Conservation (phyloP, 2,888 invertebrate species). For the Hydropsyche betteni region DNA sequence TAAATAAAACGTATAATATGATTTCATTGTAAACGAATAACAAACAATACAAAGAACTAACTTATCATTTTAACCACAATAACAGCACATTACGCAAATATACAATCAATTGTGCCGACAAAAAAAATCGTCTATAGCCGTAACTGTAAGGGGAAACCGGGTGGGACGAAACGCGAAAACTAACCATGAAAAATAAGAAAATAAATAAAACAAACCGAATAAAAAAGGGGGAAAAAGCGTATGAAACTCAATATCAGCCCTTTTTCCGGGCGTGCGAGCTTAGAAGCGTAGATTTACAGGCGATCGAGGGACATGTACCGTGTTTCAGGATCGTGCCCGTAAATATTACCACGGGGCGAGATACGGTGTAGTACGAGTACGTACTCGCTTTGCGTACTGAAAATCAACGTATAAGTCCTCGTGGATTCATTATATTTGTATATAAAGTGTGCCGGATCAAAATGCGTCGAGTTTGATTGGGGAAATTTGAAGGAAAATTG, state of each 20-base stretch:
- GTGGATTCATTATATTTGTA: no score
- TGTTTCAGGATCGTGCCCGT: slow-evolving; percentile 33
- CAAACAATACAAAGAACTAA: background rate
- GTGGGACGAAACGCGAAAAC: background rate
- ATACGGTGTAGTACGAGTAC: slow-evolving; percentile 10
- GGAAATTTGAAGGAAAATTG: no score
- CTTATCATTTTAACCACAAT: background rate
- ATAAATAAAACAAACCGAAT: background rate
- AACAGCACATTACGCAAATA: slow-evolving; percentile 33
- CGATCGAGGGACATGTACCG: slow-evolving; percentile 29
- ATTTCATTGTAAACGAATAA: no score
- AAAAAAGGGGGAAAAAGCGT: background rate
- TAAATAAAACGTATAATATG: no score
- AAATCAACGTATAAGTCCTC: no score
- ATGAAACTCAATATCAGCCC: slow-evolving; percentile 24
- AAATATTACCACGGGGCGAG: slow-evolving; percentile 18
- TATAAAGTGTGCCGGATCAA: no score
- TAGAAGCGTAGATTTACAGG: slow-evolving; percentile 29
- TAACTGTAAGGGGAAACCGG: slow-evolving; percentile 8
- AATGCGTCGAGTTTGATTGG: no score
- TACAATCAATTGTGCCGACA: slow-evolving; percentile 39
- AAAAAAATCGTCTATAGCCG: slow-evolving; percentile 36
- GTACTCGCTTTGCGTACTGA: background rate
- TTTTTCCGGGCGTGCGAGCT: background rate
- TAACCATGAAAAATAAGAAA: background rate